phyloP scores from a whole-genome alignment of 2,113 vertebrate species.

The Hyaena hyaena region DNA sequence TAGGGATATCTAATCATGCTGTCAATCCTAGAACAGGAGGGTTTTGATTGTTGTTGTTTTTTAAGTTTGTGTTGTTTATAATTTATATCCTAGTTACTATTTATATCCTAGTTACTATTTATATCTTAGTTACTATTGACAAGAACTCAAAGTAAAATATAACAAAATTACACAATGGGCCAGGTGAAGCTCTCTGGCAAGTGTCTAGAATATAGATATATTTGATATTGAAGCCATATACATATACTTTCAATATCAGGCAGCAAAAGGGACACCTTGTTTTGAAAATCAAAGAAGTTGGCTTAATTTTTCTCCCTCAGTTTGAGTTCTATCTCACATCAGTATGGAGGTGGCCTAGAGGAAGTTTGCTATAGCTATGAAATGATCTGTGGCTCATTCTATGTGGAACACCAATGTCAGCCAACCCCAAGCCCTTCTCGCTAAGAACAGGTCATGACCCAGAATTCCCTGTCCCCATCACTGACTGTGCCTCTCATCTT shows the following conservation, averaged over 20 bases:
- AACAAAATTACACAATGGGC: background rate
- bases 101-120: slow-evolving; percentile 40
- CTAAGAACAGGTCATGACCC: background rate
- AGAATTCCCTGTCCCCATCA: background rate
- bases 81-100: slow-evolving; percentile 36
- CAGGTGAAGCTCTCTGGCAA: background rate
- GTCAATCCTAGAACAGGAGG: background rate
- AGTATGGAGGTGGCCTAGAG: background rate
- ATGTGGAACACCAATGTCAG: background rate
- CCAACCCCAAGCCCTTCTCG: background rate
- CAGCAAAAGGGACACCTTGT: slow-evolving; percentile 6
- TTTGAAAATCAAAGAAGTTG: slow-evolving; percentile 2
- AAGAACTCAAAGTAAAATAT: slow-evolving; percentile 42
- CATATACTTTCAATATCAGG: slow-evolving; percentile 10
- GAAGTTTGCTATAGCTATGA: background rate
- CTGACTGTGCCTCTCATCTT: background rate
- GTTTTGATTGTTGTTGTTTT: background rate
- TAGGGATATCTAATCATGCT: background rate
- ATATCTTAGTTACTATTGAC: slow-evolving; percentile 11
- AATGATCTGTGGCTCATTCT: background rate
- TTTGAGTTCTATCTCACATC: background rate
- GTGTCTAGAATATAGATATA: background rate
- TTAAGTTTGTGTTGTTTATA: slow-evolving; percentile 48
- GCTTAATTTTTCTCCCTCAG: background rate
- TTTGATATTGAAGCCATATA: slow-evolving; percentile 37